These are phyloP conservation scores for Hesperophylax magnus DNA, from an alignment of 1,140 invertebrate species.

Conservation along the genomic window DNA sequence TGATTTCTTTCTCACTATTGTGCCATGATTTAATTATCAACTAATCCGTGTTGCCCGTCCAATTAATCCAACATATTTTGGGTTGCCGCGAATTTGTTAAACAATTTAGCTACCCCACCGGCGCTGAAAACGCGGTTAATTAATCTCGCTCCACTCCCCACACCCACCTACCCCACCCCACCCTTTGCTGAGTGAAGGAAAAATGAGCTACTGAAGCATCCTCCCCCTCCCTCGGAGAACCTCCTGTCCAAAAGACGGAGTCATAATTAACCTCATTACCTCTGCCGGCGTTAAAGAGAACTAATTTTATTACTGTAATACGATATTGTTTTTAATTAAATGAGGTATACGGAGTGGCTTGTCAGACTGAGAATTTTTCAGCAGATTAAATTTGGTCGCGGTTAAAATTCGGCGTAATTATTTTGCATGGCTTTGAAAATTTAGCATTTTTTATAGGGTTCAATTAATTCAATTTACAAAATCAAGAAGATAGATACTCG, in stretches of 20 bases:
- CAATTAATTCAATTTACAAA: too few relatives aligned
- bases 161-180: background rate
- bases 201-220: conserved; percentile 39
- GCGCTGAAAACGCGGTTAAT: conserved; percentile 48
- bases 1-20: background rate
- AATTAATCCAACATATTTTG: conserved; percentile 33
- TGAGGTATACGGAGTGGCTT: conserved; percentile 51
- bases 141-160: conserved; percentile 49
- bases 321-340: conserved; percentile 59
- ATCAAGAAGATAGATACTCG: too few relatives aligned
- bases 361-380: conserved; percentile 49
- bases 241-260: conserved; percentile 49
- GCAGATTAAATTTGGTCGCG: conserved; percentile 46
- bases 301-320: conserved; percentile 58
- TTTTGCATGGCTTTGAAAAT: background rate
- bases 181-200: conserved; percentile 44
- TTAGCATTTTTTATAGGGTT: too few relatives aligned
- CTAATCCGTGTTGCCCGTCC: conserved; percentile 10
- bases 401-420: background rate
- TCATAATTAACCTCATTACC: conserved; percentile 59
- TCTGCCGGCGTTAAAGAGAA: conserved; percentile 52
- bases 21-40: conserved; percentile 16
- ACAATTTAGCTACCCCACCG: conserved; percentile 41
- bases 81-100: conserved; percentile 38
- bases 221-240: background rate